Conservation (phyloP, 1,140 invertebrate genomes). For the Caenorhabditis brenneri region DNA sequence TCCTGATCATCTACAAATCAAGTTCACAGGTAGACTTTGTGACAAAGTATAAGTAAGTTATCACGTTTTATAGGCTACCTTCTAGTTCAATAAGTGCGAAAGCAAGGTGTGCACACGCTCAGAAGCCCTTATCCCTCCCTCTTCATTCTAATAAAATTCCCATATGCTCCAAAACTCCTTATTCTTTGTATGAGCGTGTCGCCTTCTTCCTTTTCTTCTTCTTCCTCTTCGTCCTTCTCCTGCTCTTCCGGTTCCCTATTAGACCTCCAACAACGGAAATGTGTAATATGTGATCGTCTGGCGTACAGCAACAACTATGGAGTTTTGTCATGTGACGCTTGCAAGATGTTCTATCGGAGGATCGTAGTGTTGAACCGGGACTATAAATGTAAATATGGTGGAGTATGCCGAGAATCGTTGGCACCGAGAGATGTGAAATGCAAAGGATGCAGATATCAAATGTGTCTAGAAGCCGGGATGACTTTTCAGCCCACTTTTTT, state of each 20-base stretch:
- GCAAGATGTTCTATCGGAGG: constrained; percentile 13
- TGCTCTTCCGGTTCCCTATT: neutral
- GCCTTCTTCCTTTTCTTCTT: too few species aligned
- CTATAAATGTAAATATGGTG: neutral
- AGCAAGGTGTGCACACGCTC: too few species aligned
- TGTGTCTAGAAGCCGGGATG: neutral
- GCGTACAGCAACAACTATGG: constrained; percentile 3
- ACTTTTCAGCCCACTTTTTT: neutral
- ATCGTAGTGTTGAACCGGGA: neutral
- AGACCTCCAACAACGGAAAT: neutral
- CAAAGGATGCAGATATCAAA: neutral
- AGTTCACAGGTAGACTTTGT: too few species aligned
- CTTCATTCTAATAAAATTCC: too few species aligned
- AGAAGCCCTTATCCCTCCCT: too few species aligned
- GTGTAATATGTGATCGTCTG: neutral
- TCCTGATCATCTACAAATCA: too few species aligned
- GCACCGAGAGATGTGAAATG: neutral
- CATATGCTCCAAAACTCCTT: too few species aligned
- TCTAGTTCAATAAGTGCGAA: too few species aligned
- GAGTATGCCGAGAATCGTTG: neutral
- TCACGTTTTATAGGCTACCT: too few species aligned
- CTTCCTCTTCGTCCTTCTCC: neutral
- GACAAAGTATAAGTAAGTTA: too few species aligned
- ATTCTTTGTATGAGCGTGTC: too few species aligned
- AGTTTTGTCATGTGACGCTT: neutral